Conservation (phyloP, 2,888 invertebrate species). For the Coelogynopora nodosa region DNA sequence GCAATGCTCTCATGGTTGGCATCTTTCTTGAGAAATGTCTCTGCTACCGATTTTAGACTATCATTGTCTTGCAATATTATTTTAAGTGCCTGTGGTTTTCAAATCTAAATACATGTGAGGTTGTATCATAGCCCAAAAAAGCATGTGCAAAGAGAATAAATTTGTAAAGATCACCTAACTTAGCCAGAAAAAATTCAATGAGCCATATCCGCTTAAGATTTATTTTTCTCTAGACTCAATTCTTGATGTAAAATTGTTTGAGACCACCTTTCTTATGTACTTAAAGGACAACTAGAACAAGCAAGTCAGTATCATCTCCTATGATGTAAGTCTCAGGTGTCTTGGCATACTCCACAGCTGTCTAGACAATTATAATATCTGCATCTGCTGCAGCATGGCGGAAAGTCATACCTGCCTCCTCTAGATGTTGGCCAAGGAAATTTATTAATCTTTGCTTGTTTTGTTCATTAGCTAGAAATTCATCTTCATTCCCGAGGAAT, state of each 20-base stretch:
- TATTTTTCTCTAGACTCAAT: conserved; percentile 2
- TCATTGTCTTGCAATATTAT: conserved; percentile 20
- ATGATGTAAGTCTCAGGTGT: neutral
- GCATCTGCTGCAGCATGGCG: conserved; percentile 47
- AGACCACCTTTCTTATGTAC: conserved; percentile 11
- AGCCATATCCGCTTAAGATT: conserved; percentile 6
- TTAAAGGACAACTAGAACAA: neutral
- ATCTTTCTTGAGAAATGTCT: conserved; percentile 20
- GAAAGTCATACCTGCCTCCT: conserved; percentile 38
- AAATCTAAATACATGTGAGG: neutral
- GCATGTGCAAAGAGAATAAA: conserved; percentile 5
- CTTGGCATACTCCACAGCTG: neutral
- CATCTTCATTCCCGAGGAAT: neutral
- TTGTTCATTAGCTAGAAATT: conserved; percentile 13
- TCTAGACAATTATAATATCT: neutral
- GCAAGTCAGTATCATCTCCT: conserved; percentile 14
- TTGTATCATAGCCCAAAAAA: conserved; percentile 13
- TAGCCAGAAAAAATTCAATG: conserved; percentile 11
- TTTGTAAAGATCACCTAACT: conserved; percentile 15
- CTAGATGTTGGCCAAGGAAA: neutral
- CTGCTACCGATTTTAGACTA: neutral
- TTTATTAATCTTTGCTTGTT: conserved; percentile 7
- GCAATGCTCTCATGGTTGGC: neutral
- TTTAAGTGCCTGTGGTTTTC: conserved; percentile 8
- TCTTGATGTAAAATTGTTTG: conserved; percentile 13